Conservation (phyloP, 2,113 vertebrate genomes). For the Pelobates fuscus region DNA sequence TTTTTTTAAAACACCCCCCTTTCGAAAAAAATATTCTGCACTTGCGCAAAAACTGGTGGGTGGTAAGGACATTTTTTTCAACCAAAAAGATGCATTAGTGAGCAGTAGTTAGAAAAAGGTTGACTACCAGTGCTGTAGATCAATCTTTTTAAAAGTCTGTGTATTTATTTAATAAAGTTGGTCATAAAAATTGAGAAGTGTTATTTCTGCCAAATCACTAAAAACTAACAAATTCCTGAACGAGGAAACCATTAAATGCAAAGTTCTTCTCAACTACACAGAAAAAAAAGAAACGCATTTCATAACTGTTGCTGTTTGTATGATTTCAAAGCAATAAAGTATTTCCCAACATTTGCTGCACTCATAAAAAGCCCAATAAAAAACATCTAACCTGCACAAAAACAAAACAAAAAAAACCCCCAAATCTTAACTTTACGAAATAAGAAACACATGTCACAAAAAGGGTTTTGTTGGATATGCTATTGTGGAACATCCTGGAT, state of each 20-base stretch:
- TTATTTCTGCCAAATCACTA: not conserved
- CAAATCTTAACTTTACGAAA: not conserved
- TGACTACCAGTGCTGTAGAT: no score
- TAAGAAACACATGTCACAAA: constrained; percentile 2
- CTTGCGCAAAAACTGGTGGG: no score
- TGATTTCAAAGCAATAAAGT: not conserved
- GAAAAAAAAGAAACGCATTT: not conserved
- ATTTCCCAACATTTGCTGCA: not conserved
- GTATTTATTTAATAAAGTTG: not conserved
- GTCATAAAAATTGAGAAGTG: not conserved
- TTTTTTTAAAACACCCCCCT: no score
- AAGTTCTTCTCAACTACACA: not conserved
- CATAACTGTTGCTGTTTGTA: not conserved
- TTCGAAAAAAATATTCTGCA: no score
- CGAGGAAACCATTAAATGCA: not conserved
- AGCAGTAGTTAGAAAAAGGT: no score
- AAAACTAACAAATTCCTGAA: not conserved
- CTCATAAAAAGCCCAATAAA: not conserved
- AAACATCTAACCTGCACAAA: not conserved
- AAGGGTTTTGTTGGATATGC: not conserved
- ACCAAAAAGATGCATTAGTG: no score
- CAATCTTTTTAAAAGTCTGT: not conserved
- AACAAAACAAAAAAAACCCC: not conserved
- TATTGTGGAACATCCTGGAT: constrained; percentile 15
- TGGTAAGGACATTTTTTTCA: no score